Base-by-base conservation (phyloP, 2,888 invertebrate genomes). In the Ypsolopha scabrella region DNA sequence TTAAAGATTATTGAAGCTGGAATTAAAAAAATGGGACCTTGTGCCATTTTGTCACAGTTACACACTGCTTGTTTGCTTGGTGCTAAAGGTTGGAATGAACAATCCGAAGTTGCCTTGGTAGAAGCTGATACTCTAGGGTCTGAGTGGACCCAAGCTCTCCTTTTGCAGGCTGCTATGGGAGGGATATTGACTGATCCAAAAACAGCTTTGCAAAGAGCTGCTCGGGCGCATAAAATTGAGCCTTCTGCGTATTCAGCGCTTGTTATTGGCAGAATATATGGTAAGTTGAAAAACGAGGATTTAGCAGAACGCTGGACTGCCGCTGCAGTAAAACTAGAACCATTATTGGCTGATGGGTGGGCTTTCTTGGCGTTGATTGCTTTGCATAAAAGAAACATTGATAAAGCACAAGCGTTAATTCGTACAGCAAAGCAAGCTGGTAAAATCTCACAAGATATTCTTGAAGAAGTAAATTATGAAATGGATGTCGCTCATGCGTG, bases 291-390 rank as follows among this genome's bases (percentile, higher is more conserved):
- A 1, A 73, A 81, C 33, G 63, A 67, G n/a, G 54, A 54, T 33
- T 60, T 73, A 50, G 77, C 85, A 8, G 74, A 80, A 54, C 73
- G 80, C 8, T 86, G 86, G 86, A 70, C 72, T 6, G 67, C 80
- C 0, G 73, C 59, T 41, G 77, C 85, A 41, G 80, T 85, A 0
- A 77, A 78, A 51, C 52, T 63, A 24, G 86, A 85, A 55, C 81
- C 85, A 1, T 58, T 72, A 34, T 60, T 85, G 35, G 68, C 85
- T 4, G 81, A 86, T 59, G 86, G 74, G 0, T 86, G 86, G 86
- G 82, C 80, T 3, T 61, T 80, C 55, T 57, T 86, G 55, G 72
- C 75, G n/a, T 48, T 80, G 13, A 57, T 82, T 39, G 80, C 80
- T 7, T 72, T 82, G 67, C 61, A 68, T 45, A 68, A 75, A 39